A percentile compares a stretch with the other conserved stretches of the same genome.
Conservation (phyloP, 2,888 invertebrate genomes). For the Polymixis flavicincta region DNA sequence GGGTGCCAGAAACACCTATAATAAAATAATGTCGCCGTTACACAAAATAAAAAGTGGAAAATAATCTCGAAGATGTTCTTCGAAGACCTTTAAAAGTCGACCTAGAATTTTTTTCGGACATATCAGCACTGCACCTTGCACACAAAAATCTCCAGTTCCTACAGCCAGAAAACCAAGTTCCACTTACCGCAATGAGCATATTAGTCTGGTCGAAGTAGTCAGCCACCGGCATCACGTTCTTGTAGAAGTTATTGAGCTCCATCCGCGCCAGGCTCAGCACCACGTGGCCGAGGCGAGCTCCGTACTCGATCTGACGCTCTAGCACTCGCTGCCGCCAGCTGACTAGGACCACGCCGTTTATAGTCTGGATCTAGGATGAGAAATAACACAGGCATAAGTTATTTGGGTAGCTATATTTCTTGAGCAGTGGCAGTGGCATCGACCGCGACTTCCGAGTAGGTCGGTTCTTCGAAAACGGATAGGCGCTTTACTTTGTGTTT, state of each 20-base stretch:
- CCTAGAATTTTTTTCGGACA: no score
- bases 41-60: background rate
- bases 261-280: slow-evolving; percentile 95
- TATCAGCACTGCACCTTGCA: no score
- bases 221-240: slow-evolving; percentile 96
- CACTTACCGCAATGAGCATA: slow-evolving; percentile 90
- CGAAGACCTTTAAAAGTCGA: no score
- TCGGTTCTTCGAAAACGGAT: no score
- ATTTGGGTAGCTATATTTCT: background rate
- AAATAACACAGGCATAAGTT: background rate
- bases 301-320: slow-evolving; percentile 97
- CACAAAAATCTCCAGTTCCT: background rate
- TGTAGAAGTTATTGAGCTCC: slow-evolving; percentile 97
- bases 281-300: slow-evolving; percentile 96
- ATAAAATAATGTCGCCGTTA: background rate
- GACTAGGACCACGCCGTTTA: slow-evolving; percentile 96
- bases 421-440: background rate
- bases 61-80: no score
- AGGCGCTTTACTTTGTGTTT: no score
- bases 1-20: no score
- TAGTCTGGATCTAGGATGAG: slow-evolving; percentile 94
- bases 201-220: slow-evolving; percentile 97
- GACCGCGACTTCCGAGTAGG: no score
- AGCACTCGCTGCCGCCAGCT: slow-evolving; percentile 96
- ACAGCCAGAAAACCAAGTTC: background rate